Percentiles rank a stretch among this genome's conserved stretches.
These are phyloP conservation scores for Drosophila varians DNA, from an alignment of 1,140 invertebrate species.

Conservation along the genomic window DNA sequence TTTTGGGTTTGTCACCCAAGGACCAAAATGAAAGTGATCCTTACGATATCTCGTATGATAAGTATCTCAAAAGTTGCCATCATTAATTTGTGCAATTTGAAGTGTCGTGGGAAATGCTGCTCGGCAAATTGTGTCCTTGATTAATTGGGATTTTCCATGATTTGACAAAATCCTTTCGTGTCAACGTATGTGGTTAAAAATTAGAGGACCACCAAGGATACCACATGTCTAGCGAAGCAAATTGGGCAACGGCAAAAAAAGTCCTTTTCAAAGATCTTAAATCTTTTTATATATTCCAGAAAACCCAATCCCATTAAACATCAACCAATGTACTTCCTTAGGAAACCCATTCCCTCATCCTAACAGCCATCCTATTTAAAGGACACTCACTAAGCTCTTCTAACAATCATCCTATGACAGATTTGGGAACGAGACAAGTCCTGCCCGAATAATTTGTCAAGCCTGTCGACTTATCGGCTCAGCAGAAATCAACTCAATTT, in stretches of 20 bases:
- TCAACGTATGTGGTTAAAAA: slow-evolving; percentile 27
- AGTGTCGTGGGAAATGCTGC: slow-evolving; percentile 59
- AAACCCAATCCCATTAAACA: background rate
- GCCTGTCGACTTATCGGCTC: slow-evolving; percentile 61
- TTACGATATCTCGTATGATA: slow-evolving; percentile 22
- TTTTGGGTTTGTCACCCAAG: slow-evolving; percentile 34
- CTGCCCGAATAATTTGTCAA: slow-evolving; percentile 39
- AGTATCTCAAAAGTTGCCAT: slow-evolving; percentile 53
- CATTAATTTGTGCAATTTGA: slow-evolving; percentile 52
- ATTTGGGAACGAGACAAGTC: slow-evolving; percentile 21
- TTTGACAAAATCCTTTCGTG: slow-evolving; percentile 30
- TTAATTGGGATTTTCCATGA: slow-evolving; percentile 59
- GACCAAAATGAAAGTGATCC: slow-evolving; percentile 30
- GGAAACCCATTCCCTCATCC: background rate
- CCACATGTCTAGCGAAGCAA: slow-evolving; percentile 9
- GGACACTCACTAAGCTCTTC: slow-evolving; percentile 12
- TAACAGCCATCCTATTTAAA: slow-evolving; percentile 31
- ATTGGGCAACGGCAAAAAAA: background rate
- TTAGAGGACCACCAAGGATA: slow-evolving; percentile 44
- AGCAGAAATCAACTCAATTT: slow-evolving; percentile 36
- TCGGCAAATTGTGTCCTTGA: slow-evolving; percentile 27
- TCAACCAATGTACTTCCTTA: background rate
- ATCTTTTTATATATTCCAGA: background rate
- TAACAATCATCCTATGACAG: slow-evolving; percentile 56
- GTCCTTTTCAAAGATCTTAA: background rate